phyloP scores from a whole-genome alignment of 2,113 vertebrate genomes.

The Esox niger region DNA sequence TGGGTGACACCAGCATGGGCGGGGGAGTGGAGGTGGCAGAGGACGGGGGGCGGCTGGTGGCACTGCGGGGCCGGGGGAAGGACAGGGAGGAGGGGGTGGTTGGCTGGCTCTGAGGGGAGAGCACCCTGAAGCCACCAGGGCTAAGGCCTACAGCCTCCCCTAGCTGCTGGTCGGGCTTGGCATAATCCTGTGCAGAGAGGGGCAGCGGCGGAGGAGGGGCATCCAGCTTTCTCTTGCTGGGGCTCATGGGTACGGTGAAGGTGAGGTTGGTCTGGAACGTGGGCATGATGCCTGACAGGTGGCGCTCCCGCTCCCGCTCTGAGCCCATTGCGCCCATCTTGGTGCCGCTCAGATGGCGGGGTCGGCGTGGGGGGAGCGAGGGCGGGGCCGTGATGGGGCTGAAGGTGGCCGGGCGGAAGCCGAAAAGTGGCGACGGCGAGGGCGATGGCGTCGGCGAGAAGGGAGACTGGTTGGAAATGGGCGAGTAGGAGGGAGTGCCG shows the following conservation, averaged over 20 bases:
- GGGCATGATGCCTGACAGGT: conserved; percentile 82
- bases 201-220: conserved; percentile 55
- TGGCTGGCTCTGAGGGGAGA: conserved; percentile 80
- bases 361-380: conserved; percentile 68
- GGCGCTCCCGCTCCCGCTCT: conserved; percentile 78
- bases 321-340: conserved; percentile 70
- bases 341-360: conserved; percentile 81
- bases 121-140: conserved; percentile 74
- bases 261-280: conserved; percentile 87
- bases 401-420: conserved; percentile 86
- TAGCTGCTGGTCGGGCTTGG: conserved; percentile 59
- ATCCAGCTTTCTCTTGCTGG: conserved; percentile 84
- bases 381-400: conserved; percentile 84
- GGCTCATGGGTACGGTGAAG: conserved; percentile 91
- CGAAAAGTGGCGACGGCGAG: conserved; percentile 84
- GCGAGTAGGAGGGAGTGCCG: conserved; percentile 84
- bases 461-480: conserved; percentile 88
- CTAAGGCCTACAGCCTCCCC: conserved; percentile 41
- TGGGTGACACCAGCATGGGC: conserved; percentile 80
- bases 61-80: conserved; percentile 68
- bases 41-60: conserved; percentile 72
- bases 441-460: conserved; percentile 88
- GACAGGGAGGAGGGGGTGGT: conserved; percentile 68
- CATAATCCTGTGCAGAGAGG: conserved; percentile 54
- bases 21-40: conserved; percentile 76